Base-by-base conservation (phyloP, 2,888 invertebrate genomes). In the Antheraea yamamai region DNA sequence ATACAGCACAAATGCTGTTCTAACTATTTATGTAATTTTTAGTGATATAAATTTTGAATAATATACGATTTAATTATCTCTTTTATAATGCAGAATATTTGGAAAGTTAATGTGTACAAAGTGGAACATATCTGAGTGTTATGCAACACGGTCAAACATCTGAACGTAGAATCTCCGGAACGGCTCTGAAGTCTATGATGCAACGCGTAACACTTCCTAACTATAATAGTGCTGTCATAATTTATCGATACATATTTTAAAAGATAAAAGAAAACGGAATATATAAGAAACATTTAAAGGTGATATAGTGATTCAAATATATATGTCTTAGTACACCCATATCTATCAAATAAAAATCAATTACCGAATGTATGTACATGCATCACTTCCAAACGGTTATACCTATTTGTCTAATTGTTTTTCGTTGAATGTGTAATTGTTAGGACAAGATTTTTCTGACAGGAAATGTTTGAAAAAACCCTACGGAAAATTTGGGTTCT, bases 121-220 rank as follows among this genome's bases (percentile, higher is more conserved):
- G 73, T 68, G 52, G 72, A 61, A 30, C 73, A 73, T 52, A 55
- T 55, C 16, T 51, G 10, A 68, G 47, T 55, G 23, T 75, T 76
- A 30, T 55, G 26, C 47, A 73, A 76, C 26, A 6, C 35, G 76
- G 73, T 75, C 75, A 76, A 52, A 76, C 64, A 73, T 75, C 72
- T 64, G 23, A 14, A 73, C 16, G 55, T 8, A 52, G n/a, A 26
- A 70, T 47, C 18, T 12, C 61, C 68, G 64, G 73, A 51, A 30
- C 52, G 52, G 16, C 64, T 58, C 61, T 20, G 61, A 55, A 66
- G 68, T 51, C 3, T 35, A 20, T 68, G 72, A 64, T 68, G 72
- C 72, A 61, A 72, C 39, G 12, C 73, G n/a, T 55, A 26, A 26
- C 30, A 66, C 64, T 66, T 66, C 64, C 64, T 30, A 3, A 2